Base-by-base conservation (phyloP, 2,888 invertebrate genomes). In the Caenorhabditis uteleia region DNA sequence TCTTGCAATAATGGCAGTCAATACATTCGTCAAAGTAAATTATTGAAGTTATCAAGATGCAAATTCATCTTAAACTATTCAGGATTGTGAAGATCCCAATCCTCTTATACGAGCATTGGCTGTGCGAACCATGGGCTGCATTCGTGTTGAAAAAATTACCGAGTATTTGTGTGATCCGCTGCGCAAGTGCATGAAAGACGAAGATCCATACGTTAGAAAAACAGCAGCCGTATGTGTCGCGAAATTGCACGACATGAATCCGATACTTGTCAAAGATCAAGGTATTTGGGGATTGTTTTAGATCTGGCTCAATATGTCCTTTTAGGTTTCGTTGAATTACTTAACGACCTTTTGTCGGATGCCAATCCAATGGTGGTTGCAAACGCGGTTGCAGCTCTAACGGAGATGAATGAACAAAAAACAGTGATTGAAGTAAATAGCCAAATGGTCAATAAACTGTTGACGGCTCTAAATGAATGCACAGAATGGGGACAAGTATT, bases 351-450 rank as follows among this genome's bases (percentile, higher is more conserved):
- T 48, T 86, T 99, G 34, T 95, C 95, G 44, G 98, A 98, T 85
- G 97, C 97, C 0, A 99, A 99, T 86, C 98, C 98, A 0, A 98
- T 98, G 98, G 98, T 89, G n/a, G 98, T 98, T 1, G 98, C 98
- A 0, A 98, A 98, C 86, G 97, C 97, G 0, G 97, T 98, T 0
- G 98, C 98, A 1, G 95, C 98, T 0, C 88, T 99, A 12, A 93
- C 95, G 0, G 98, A 98, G 86, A 98, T 98, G 80, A 93, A 97
- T 83, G 97, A 98, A 85, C 91, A 94, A 2, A 93, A 91, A 51
- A 92, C 94, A 3, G 86, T 95, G 62, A 92, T 98, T 57, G 93
- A 94, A 85, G 70, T 67, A 89, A 97, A 95, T 85, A 91, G 94
- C 6, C 92, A 92, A 47, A 95, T 95, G 0, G 95, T 98, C 75